Evolutionary conservation across 2,113 vertebrate genomes (phyloP).

Genomic region (Nesospiza acunhae): DNA sequence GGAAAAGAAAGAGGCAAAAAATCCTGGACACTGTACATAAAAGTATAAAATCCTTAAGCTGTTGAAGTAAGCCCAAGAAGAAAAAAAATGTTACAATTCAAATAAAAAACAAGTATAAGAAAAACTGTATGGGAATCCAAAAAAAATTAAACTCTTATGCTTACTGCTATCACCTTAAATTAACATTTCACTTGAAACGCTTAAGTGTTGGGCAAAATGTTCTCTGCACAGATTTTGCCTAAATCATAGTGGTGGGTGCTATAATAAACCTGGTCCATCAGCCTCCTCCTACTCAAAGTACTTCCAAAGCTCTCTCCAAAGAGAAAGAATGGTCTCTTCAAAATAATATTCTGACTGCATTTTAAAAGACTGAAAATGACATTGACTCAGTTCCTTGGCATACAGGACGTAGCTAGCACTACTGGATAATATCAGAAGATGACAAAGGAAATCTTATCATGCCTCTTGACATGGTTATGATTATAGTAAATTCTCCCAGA

Average conservation of each 20-base stretch:
- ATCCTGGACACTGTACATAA: not conserved
- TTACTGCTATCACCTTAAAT: not conserved
- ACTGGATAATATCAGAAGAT: not conserved
- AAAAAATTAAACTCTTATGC: not conserved
- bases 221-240: not conserved
- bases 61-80: not conserved
- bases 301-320: not conserved
- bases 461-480: not conserved
- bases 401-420: not conserved
- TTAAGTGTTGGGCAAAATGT: not conserved
- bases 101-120: not conserved
- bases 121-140: not conserved
- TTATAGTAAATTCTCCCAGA: not conserved
- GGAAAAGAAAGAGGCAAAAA: not conserved
- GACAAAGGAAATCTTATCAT: not conserved
- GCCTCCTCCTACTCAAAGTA: not conserved
- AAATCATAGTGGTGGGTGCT: not conserved
- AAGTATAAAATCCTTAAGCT: not conserved
- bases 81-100: not conserved
- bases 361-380: not conserved
- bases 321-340: not conserved
- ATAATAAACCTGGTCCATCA: not conserved
- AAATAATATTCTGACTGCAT: not conserved
- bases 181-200: not conserved
- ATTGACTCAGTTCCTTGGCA: not conserved